Evolutionary conservation across 2,797 vertebrate genomes (phyloP).

Genomic region (Margarornis squamiger): DNA sequence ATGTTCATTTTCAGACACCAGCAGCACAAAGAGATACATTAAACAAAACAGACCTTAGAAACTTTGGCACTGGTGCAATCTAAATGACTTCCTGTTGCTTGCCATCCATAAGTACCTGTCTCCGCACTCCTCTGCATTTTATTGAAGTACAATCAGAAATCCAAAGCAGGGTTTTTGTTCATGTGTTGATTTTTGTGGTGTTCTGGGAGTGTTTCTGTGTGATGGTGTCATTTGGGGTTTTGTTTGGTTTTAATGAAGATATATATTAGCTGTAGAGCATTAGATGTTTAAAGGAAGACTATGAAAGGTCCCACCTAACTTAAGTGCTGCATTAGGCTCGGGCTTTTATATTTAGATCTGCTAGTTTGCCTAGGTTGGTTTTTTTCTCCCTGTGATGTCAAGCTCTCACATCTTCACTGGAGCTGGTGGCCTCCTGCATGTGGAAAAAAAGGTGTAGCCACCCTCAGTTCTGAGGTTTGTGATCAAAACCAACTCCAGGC

Average conservation of each 20-base stretch:
- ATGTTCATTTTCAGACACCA: not conserved
- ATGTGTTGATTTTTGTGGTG: not conserved
- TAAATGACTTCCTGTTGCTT: conserved; percentile 21
- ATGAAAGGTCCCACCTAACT: not conserved
- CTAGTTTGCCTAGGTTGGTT: fast-evolving
- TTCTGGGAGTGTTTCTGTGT: not conserved
- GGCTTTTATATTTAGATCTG: not conserved
- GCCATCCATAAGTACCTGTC: not conserved
- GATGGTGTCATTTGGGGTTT: not conserved
- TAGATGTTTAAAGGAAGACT: not conserved
- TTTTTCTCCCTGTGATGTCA: not conserved
- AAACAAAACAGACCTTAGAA: not conserved
- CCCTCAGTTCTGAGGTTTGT: not conserved
- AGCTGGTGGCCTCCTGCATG: not conserved
- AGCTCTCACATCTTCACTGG: not conserved
- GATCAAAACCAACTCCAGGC: not conserved
- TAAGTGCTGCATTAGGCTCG: not conserved
- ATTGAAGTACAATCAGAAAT: not conserved
- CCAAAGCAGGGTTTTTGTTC: not conserved
- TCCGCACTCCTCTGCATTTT: not conserved
- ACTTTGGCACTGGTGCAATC: not conserved
- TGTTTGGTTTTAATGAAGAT: not conserved
- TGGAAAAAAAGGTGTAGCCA: not conserved
- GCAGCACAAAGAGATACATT: not conserved
- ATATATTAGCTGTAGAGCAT: not conserved